A percentile compares a stretch with the other conserved stretches of the same genome.
Conservation (phyloP, 2,113 vertebrate species). For the Siphamia tubifer region DNA sequence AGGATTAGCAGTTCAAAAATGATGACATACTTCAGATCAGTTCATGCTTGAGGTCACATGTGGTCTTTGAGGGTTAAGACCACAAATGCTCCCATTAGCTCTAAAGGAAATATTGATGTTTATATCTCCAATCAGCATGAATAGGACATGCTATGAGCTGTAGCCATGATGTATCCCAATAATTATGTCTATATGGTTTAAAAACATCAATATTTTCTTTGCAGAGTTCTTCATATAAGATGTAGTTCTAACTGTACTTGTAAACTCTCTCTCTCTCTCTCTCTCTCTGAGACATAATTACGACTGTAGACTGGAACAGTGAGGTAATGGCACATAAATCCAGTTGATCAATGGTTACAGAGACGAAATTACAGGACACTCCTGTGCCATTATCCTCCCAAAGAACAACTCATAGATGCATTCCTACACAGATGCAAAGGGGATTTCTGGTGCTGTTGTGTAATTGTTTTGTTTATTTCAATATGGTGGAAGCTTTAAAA, state of each 20-base stretch:
- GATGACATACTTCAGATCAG: no score
- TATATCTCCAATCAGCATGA: no score
- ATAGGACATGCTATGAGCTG: no score
- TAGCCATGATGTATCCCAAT: no score
- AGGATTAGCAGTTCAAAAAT: not conserved
- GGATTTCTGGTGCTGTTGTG: constrained; percentile 41
- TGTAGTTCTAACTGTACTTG: constrained; percentile 5
- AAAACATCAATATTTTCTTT: no score
- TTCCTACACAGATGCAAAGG: constrained; percentile 48
- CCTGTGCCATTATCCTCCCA: constrained; percentile 66
- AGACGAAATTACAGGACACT: constrained; percentile 78
- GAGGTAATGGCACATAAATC: constrained; percentile 84
- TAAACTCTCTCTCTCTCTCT: constrained; percentile 7
- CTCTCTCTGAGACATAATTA: constrained; percentile 67
- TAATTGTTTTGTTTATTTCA: constrained; percentile 26
- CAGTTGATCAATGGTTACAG: constrained; percentile 76
- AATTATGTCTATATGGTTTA: no score
- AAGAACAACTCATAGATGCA: constrained; percentile 54
- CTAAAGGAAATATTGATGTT: no score
- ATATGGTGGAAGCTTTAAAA: not conserved
- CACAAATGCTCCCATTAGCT: no score
- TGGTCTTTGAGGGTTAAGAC: no score
- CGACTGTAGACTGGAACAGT: constrained; percentile 77
- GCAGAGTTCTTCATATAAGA: not conserved
- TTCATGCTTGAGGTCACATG: no score